Conservation (phyloP, 64 coral and sea anemone genomes). For the Actinia tenebrosa region DNA sequence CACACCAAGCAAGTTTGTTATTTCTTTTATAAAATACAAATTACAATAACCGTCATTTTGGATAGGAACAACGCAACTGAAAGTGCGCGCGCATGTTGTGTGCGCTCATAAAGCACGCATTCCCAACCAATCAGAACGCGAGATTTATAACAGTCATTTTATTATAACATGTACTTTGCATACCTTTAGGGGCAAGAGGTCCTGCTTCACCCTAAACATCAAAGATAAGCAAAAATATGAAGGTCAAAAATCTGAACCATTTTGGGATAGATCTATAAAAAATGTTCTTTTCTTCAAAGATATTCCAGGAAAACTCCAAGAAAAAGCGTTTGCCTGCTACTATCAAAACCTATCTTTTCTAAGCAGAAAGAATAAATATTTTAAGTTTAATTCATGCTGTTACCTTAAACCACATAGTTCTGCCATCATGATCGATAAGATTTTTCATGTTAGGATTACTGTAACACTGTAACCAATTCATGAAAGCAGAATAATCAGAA, state of each 20-base stretch:
- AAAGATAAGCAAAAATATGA: not conserved
- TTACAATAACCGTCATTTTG: too few relatives aligned
- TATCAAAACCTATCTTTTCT: too few relatives aligned
- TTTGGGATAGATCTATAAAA: too few relatives aligned
- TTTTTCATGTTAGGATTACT: constrained; percentile 74
- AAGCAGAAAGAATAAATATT: not conserved
- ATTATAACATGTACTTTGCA: not conserved
- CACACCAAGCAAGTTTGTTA: too few relatives aligned
- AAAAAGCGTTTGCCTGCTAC: too few relatives aligned
- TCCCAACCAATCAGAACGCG: too few relatives aligned
- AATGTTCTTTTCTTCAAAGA: too few relatives aligned
- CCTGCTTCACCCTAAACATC: constrained; percentile 40
- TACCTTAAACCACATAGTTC: constrained; percentile 95
- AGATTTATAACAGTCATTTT: not conserved
- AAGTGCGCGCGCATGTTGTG: too few relatives aligned
- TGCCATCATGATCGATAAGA: constrained; percentile 79
- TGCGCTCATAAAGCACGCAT: too few relatives aligned
- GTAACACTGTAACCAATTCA: constrained; percentile 67
- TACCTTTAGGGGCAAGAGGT: constrained; percentile 55
- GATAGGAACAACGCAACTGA: too few relatives aligned
- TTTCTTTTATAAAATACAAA: too few relatives aligned
- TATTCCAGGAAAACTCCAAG: too few relatives aligned
- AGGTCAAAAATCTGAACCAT: not conserved
- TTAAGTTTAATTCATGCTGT: not conserved
- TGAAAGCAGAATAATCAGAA: constrained; percentile 60